Base-by-base conservation (phyloP, 2,797 vertebrate genomes). In the Lophotriccus pileatus region DNA sequence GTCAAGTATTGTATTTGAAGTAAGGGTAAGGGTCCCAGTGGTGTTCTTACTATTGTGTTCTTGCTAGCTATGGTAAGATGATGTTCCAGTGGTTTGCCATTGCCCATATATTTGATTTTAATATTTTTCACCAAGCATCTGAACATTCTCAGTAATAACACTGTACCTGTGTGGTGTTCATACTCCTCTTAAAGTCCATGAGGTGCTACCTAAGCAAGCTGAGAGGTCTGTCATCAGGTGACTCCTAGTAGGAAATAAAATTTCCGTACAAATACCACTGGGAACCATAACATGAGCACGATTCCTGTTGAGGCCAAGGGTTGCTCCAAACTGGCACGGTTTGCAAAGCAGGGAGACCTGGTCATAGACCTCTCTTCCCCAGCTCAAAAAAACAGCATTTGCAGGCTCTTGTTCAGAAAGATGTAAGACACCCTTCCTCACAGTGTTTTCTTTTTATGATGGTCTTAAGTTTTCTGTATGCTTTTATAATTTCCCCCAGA, bases 401-500 rank as follows among this genome's bases (percentile, higher is more conserved):
- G 44, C 55, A 44, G 25, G 30, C 20, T 56, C 2, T 0, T 32
- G 15, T 74, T 83, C 52, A 68, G 66, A 64, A 89, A 58, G 28
- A 63, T 46, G 2, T 32, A 78, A 70, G 44, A 16, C 60, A 44
- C 1, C 1, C 74, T 75, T 92, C 53, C n/a, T 77, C 79, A 64
- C 7, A 32, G 36, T 5, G 1, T 75, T 83, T 94, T 85, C 44
- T 83, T 94, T 92, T 95, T 68, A 34, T 50, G 20, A 91, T 78
- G 14, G 37, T 89, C 60, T 72, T 80, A 36, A 70, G 58, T 78
- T 62, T 94, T 68, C 87, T 79, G 37, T 53, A 62, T 84, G 66
- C 58, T 87, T 91, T 94, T 87, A 62, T 75, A 44, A 87, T 88
- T 91, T 87, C 28, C 60, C 64, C 66, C n/a, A 37, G 87, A 84